phyloP scores from a whole-genome alignment of 2,888 invertebrate species.

The Shargacucullia verbasci region DNA sequence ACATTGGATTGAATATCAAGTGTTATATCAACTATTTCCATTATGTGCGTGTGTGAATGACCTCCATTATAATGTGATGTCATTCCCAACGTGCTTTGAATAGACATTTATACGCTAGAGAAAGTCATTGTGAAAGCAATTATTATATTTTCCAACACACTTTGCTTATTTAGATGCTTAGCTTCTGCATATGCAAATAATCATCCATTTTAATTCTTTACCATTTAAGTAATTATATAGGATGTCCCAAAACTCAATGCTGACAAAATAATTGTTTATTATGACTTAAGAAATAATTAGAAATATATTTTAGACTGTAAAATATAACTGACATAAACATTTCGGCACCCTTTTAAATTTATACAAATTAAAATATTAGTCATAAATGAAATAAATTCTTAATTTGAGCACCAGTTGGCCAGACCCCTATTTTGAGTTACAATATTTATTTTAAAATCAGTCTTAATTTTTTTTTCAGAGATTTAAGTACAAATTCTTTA shows the following conservation, averaged over 20 bases:
- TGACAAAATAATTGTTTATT: too few relatives aligned
- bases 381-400: slow-evolving; percentile 27
- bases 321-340: too few relatives aligned
- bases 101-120: slow-evolving; percentile 32
- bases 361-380: slow-evolving; percentile 26
- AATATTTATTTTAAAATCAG: slow-evolving; percentile 67
- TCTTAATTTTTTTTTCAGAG: slow-evolving; percentile 62
- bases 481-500: slow-evolving; percentile 28
- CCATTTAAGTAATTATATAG: neutral
- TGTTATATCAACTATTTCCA: slow-evolving; percentile 5
- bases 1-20: slow-evolving; percentile 2
- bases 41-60: slow-evolving; percentile 29
- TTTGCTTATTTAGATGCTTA: slow-evolving; percentile 3
- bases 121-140: slow-evolving; percentile 48
- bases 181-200: slow-evolving; percentile 25
- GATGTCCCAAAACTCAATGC: too few relatives aligned
- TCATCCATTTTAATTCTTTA: slow-evolving; percentile 13
- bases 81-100: slow-evolving; percentile 27
- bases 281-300: too few relatives aligned
- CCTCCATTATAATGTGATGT: slow-evolving; percentile 30
- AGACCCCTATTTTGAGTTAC: slow-evolving; percentile 26
- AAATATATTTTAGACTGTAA: too few relatives aligned
- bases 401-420: slow-evolving; percentile 38
- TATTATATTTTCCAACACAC: slow-evolving; percentile 29
- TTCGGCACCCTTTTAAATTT: neutral